Conservation (phyloP, 2,888 invertebrate species). For the Drosophila recens region DNA sequence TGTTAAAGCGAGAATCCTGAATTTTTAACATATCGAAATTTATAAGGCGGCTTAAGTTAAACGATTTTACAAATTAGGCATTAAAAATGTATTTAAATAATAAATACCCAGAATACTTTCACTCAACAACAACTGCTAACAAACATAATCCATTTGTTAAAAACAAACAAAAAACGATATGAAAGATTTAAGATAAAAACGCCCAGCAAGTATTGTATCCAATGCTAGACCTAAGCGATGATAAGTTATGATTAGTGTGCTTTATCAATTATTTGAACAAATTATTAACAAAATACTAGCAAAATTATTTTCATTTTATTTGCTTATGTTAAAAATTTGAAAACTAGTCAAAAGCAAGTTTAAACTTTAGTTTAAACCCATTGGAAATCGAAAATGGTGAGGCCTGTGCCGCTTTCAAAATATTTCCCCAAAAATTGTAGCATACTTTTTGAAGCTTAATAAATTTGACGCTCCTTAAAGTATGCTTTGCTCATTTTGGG, state of each 20-base stretch:
- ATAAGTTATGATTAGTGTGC: slow-evolving; percentile 54
- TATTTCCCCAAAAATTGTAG: not conserved
- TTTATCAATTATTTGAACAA: slow-evolving; percentile 47
- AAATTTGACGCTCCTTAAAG: slow-evolving; percentile 1
- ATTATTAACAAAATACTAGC: slow-evolving; percentile 47
- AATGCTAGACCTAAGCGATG: slow-evolving; percentile 50
- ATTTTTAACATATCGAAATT: slow-evolving; percentile 84
- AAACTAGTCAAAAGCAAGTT: slow-evolving; percentile 50
- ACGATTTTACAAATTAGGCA: slow-evolving; percentile 78
- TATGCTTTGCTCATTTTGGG: not conserved
- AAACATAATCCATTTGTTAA: slow-evolving; percentile 62
- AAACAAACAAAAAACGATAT: slow-evolving; percentile 40
- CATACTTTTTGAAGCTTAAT: slow-evolving; percentile 3
- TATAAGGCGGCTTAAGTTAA: slow-evolving; percentile 62
- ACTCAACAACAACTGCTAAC: slow-evolving; percentile 58
- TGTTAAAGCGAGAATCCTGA: slow-evolving; percentile 77
- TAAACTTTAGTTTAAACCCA: slow-evolving; percentile 56
- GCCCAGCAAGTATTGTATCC: slow-evolving; percentile 43
- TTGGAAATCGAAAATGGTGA: slow-evolving; percentile 53
- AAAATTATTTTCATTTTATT: slow-evolving; percentile 70
- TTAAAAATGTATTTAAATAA: slow-evolving; percentile 53
- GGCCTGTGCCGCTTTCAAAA: not conserved
- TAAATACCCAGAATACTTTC: slow-evolving; percentile 58
- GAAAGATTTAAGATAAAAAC: slow-evolving; percentile 14
- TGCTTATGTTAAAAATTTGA: slow-evolving; percentile 45